Conservation (phyloP, 2,888 invertebrate species). For the Dolichopus griseipennis region DNA sequence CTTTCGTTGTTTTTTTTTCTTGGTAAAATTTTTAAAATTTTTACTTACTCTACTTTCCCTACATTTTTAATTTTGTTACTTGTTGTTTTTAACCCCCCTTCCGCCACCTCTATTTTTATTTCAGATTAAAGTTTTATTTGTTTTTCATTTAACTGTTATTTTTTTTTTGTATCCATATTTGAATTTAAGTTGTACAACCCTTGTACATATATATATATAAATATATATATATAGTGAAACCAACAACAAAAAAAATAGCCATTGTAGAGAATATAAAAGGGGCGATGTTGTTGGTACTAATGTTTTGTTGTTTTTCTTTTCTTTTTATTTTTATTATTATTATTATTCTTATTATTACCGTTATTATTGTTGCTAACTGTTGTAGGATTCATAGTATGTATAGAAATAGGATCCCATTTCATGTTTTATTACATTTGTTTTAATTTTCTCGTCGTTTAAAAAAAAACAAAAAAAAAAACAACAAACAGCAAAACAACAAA, state of each 20-base stretch:
- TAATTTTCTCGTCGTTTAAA: background rate
- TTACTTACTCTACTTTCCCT: too few species aligned
- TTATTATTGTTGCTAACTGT: too few species aligned
- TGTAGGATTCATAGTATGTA: too few species aligned
- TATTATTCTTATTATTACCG: too few species aligned
- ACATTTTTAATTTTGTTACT: background rate
- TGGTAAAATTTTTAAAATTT: too few species aligned
- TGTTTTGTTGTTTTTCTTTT: background rate
- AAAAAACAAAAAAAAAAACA: background rate
- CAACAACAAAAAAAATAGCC: background rate
- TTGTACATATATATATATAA: too few species aligned
- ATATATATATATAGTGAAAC: background rate
- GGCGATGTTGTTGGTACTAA: background rate
- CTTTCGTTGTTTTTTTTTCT: too few species aligned
- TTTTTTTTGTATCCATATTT: background rate
- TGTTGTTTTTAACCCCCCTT: background rate
- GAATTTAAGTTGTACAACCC: background rate
- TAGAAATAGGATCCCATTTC: background rate
- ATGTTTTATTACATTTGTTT: slow-evolving; percentile 5
- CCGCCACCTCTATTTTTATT: slow-evolving; percentile 2
- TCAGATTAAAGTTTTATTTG: slow-evolving; percentile 1
- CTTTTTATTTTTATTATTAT: background rate
- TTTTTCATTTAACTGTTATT: background rate
- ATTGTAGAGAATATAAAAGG: background rate
- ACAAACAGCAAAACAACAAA: too few species aligned